Evolutionary conservation across 2,113 vertebrate species (phyloP).

Genomic region (Fregetta grallaria): DNA sequence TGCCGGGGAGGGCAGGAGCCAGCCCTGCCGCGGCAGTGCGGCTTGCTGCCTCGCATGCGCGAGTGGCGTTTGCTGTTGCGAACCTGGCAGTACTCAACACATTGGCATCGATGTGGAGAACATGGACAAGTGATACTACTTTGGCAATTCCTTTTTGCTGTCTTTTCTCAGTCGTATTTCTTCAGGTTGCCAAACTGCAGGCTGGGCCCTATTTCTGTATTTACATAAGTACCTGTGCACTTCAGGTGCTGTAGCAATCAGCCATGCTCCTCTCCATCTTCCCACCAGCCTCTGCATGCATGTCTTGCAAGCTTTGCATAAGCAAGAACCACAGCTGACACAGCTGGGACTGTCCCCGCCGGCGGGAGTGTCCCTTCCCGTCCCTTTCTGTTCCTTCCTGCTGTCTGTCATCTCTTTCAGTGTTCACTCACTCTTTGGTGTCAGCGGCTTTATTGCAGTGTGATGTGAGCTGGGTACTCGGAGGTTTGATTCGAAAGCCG

Average conservation of each 20-base stretch:
- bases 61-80: not conserved
- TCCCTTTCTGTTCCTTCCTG: not conserved
- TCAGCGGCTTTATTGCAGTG: not conserved
- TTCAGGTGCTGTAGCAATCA: not conserved
- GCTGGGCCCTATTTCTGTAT: not conserved
- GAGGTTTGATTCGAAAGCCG: not conserved
- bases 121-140: accelerated
- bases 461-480: not conserved
- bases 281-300: not conserved
- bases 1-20: accelerated
- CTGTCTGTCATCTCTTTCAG: not conserved
- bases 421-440: not conserved
- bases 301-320: not conserved
- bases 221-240: accelerated
- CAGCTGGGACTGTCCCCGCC: not conserved
- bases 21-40: accelerated
- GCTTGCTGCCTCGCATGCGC: accelerated
- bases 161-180: not conserved
- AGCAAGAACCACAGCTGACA: not conserved
- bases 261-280: not conserved
- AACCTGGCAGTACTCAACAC: not conserved
- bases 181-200: not conserved
- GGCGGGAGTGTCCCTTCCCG: not conserved
- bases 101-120: not conserved
- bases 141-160: not conserved